These are phyloP conservation scores for Rafetus swinhoei DNA, from an alignment of 2,113 vertebrate species.

Conservation along the genomic window DNA sequence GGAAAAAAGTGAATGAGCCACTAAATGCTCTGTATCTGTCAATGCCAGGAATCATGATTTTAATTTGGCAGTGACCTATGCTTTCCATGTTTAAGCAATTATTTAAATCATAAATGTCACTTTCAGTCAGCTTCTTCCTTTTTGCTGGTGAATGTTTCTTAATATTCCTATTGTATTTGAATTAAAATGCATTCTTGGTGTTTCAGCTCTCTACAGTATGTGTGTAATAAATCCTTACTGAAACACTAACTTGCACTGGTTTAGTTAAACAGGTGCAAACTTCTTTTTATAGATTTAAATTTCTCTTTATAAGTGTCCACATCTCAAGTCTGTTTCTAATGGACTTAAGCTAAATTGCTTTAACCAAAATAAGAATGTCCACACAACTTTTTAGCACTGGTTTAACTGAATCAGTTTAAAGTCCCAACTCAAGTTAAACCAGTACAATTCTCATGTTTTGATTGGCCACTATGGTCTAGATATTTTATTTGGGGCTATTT, in stretches of 20 bases:
- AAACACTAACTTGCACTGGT: not conserved
- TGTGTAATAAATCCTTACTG: not conserved
- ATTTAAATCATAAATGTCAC: conserved; percentile 3
- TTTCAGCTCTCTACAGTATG: not conserved
- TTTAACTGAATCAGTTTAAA: not conserved
- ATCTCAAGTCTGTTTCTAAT: not conserved
- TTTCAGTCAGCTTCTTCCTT: conserved; percentile 23
- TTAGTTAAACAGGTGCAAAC: not conserved
- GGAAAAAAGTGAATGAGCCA: not conserved
- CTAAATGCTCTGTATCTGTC: not conserved
- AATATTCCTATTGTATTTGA: not conserved
- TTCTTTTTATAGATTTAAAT: not conserved
- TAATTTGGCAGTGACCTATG: conserved; percentile 18
- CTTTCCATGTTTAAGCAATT: not conserved
- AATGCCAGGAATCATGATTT: not conserved
- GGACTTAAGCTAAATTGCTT: not conserved
- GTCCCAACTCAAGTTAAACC: not conserved
- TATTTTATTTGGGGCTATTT: not conserved
- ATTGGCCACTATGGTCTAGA: not conserved
- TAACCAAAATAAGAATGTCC: not conserved
- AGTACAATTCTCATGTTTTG: not conserved
- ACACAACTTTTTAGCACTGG: not conserved
- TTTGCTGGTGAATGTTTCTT: not conserved
- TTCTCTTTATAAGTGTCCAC: not conserved
- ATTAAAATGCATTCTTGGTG: not conserved